Percentiles rank a stretch among this genome's conserved stretches.
Conservation (phyloP, 2,888 invertebrate genomes). For the Hypomecis punctinalis region DNA sequence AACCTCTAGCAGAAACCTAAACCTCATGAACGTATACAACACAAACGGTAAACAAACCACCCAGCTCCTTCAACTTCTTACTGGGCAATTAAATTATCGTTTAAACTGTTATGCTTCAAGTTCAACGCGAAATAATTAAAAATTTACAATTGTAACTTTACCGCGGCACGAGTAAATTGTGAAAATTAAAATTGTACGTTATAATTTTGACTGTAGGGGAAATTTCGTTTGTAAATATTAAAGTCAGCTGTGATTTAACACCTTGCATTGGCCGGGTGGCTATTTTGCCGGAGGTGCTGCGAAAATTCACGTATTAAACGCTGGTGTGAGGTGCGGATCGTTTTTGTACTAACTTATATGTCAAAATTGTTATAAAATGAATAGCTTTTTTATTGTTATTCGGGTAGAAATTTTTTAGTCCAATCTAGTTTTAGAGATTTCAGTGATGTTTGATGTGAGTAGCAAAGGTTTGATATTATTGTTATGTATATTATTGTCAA, state of each 20-base stretch:
- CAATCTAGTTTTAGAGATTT: no score
- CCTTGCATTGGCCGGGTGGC: slow-evolving; percentile 63
- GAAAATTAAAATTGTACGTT: slow-evolving; percentile 61
- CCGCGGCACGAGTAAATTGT: slow-evolving; percentile 50
- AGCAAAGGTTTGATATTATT: no score
- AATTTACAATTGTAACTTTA: slow-evolving; percentile 50
- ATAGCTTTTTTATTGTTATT: no score
- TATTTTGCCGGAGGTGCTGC: slow-evolving; percentile 61
- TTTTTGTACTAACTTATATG: slow-evolving; percentile 8
- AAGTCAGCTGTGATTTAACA: slow-evolving; percentile 68
- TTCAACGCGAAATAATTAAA: slow-evolving; percentile 52
- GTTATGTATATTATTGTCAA: no score
- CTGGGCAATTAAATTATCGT: slow-evolving; percentile 43
- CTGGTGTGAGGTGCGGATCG: slow-evolving; percentile 26
- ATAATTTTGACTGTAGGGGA: slow-evolving; percentile 58
- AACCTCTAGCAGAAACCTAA: slow-evolving; percentile 10
- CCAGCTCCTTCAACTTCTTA: slow-evolving; percentile 37
- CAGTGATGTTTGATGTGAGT: no score
- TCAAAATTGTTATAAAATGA: neutral
- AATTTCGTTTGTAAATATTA: slow-evolving; percentile 65
- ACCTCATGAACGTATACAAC: slow-evolving; percentile 18
- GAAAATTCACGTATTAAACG: slow-evolving; percentile 49
- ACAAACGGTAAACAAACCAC: slow-evolving; percentile 30
- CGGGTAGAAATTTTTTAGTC: no score
- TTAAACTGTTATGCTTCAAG: slow-evolving; percentile 44